Evolutionary conservation across 2,113 vertebrate genomes (phyloP).

Genomic region (Pristiophorus japonicus): DNA sequence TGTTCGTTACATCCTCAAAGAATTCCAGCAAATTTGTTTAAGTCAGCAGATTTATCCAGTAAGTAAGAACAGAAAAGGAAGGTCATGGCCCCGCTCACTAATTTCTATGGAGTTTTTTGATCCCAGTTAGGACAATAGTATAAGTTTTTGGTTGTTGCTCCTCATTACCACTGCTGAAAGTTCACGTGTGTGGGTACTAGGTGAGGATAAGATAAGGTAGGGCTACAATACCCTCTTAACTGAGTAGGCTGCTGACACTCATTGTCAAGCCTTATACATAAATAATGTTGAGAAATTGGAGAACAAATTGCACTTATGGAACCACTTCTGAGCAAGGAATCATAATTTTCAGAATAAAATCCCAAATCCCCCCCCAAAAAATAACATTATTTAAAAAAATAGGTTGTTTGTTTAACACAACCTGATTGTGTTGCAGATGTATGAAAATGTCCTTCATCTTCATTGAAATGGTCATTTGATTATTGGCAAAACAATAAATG

Average conservation of each 20-base stretch:
- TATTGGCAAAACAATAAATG: neutral
- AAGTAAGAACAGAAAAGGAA: neutral
- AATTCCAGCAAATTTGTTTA: too few species aligned
- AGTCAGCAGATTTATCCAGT: neutral
- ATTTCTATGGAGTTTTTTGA: neutral
- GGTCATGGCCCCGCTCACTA: neutral
- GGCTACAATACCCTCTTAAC: neutral
- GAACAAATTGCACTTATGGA: neutral
- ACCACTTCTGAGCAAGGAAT: neutral
- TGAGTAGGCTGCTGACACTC: neutral
- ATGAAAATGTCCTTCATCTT: neutral
- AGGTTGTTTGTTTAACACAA: neutral
- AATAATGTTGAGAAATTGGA: neutral
- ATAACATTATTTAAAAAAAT: neutral
- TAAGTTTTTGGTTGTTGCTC: neutral
- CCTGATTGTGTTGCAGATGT: neutral
- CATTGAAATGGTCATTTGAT: neutral
- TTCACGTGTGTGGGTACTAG: too few species aligned
- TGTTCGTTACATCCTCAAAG: too few species aligned
- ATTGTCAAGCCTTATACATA: neutral
- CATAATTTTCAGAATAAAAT: neutral
- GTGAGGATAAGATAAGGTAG: too few species aligned
- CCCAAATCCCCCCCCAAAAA: neutral
- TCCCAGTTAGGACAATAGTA: neutral
- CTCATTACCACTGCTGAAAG: too few species aligned